These are phyloP conservation scores for Halcyon chelicuti DNA, from an alignment of 2,797 vertebrate genomes.

Conservation along the genomic window DNA sequence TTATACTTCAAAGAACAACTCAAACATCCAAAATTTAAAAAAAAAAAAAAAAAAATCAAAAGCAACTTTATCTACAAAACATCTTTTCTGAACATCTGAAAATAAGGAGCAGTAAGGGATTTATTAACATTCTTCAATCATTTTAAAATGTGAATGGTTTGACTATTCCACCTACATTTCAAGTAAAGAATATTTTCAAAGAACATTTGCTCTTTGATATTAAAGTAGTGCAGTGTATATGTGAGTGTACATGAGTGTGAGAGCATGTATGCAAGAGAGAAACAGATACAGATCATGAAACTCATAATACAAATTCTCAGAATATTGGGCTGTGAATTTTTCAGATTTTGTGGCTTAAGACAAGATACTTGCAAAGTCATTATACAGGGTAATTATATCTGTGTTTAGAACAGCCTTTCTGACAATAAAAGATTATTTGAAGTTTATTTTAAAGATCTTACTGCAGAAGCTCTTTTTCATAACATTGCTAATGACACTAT, in stretches of 20 bases:
- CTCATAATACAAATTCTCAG: background rate
- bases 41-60: background rate
- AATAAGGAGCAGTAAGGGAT: background rate
- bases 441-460: background rate
- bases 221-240: background rate
- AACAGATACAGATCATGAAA: background rate
- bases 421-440: background rate
- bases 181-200: background rate
- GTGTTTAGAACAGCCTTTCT: background rate
- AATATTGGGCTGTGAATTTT: background rate
- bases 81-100: background rate
- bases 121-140: background rate
- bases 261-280: rapidly evolving
- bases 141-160: background rate
- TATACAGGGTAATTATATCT: background rate
- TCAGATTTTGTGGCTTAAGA: background rate
- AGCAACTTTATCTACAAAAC: background rate
- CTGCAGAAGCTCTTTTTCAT: background rate
- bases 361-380: background rate
- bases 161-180: background rate
- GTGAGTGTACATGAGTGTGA: background rate
- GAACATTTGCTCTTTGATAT: background rate
- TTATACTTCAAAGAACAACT: background rate
- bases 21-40: background rate
- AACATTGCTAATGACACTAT: background rate